Evolutionary conservation across 2,797 vertebrate species (phyloP).

Genomic region (Typhlichthys eigenmanni): DNA sequence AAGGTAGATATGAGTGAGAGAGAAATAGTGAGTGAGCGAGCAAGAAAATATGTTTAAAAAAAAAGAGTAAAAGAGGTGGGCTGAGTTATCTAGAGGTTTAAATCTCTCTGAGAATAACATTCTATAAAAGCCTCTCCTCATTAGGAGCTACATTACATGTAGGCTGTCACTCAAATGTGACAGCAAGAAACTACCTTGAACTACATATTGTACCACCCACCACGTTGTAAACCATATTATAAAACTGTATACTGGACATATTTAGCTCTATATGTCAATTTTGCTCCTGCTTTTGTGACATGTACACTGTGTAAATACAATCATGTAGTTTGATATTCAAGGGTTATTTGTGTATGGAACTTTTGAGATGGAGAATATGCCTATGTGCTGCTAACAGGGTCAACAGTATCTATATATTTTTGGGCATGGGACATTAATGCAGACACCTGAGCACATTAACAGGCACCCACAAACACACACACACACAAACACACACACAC

Average conservation of each 20-base stretch:
- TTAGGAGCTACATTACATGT: conserved; percentile 72
- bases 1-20: neutral
- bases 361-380: no score
- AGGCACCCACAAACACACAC: neutral
- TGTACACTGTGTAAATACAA: no score
- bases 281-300: no score
- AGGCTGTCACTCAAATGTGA: conserved; percentile 73
- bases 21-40: conserved; percentile 23
- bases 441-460: neutral
- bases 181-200: conserved; percentile 74
- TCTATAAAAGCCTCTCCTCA: conserved; percentile 77
- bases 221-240: conserved; percentile 16
- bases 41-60: neutral
- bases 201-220: conserved; percentile 62
- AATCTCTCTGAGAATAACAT: conserved; percentile 67
- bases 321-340: no score
- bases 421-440: neutral
- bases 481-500: neutral
- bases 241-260: conserved; percentile 5
- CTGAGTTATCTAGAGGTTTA: conserved; percentile 52
- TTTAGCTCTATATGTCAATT: neutral
- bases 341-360: no score
- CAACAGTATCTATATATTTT: no score
- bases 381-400: no score
- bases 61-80: conserved; percentile 33